Evolutionary conservation across 2,113 vertebrate species (phyloP), one percentile per base, ranked within the genome.

Genomic region (Rhadina sibilatrix): DNA sequence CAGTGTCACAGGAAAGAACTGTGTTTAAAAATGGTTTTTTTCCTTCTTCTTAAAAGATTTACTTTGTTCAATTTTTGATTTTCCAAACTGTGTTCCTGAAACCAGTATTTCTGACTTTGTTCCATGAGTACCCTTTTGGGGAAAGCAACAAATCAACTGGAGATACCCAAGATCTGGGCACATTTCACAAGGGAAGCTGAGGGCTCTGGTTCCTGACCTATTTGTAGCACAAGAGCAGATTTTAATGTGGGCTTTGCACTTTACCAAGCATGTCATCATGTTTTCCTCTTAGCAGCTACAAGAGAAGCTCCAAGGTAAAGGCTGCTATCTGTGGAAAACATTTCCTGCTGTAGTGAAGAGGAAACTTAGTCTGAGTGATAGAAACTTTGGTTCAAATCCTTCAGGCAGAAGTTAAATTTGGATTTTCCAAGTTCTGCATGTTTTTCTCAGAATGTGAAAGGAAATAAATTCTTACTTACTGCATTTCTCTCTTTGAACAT

Each of bases 211-310:
- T 89, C 3, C 3, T 84, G 35, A 65, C 25, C 22, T 28, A 1
- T 52, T 56, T 81, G 83, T 44, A 71, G 17, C n/a, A 52, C 30
- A 50, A 61, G 12, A 59, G 6, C 19, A n/a, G 57, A 47, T 70
- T 66, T 50, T 61, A n/a, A 15, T 23, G 25, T 61, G 25, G 30
- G 12, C 33, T 50, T 80, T 84, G 40, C 37, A 40, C 56, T 60
- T 87, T 17, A 30, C 33, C 79, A 60, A 87, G 56, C 33, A 3
- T 42, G 19, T 6, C 15, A 0, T 5, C 15, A 0, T 59, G 27
- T 20, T 59, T 89, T 85, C 47, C 24, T 70, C 69, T 84, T 18
- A 31, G 7, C 13, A 80, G 35, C 24, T 84, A 5, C 37, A 42
- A 89, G 40, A 84, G 63, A 23, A 81, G 5, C 8, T 81, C 56